Base-by-base conservation (phyloP, 92 coral and sea anemone species). In the Diadumene lineata region DNA sequence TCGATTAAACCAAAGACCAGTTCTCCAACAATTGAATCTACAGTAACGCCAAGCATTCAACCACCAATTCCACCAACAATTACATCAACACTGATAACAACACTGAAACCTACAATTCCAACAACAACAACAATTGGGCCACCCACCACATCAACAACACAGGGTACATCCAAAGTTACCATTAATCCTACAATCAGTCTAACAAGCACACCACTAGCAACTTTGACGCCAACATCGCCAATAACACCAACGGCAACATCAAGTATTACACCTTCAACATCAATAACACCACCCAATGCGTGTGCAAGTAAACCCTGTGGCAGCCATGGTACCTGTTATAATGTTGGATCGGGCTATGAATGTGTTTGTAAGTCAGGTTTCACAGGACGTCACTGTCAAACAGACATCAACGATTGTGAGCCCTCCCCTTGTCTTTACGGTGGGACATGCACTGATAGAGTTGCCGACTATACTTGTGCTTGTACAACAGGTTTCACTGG, bases 341-440 rank as follows among this genome's bases (percentile, higher is more conserved):
- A 53, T 23, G 25, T 53, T 53, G 60, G 60, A 53, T 16, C 25
- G 60, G 60, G 60, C 8, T 53, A 53, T 53, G 60, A 53, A 53
- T 53, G 60, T 22, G 60, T 53, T 53, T 53, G 60, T 53, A 16
- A 2, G 60, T 3, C 60, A 53, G 60, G 60, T 53, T 53, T 53
- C 25, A 53, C 60, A 8, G 60, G 60, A 16, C n/a, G 25, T 16
- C 8, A 53, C n/a, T 53, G 60, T 53, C 9, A 53, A 53, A 16
- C 60, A 2, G n/a, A 53, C 60, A 53, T 53, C 2, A 64, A 66
- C 29, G 61, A 57, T 28, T 73, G 79, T 13, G 71, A 64, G 13
- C 58, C 79, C 15, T 73, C 31, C 16, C 79, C 79, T 13, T 73
- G 79, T 73, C 69, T 73, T 22, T 31, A 73, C 23, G 79, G 79